Percentiles rank a stretch among this genome's conserved stretches.
These are phyloP conservation scores for Plagiodera versicolora DNA, from an alignment of 2,888 invertebrate species.

Conservation along the genomic window DNA sequence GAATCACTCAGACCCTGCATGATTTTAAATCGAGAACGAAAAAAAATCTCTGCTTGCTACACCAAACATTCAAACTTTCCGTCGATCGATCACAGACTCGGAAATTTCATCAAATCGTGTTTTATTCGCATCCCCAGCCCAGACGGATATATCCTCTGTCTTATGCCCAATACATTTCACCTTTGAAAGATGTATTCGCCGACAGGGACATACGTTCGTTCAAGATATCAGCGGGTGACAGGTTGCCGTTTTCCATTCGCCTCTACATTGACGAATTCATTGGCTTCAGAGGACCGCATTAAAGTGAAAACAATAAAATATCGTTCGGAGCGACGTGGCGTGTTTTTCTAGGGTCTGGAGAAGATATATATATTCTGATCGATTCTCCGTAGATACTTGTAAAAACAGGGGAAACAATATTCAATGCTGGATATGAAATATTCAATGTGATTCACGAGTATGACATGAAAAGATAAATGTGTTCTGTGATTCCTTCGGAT, in stretches of 20 bases:
- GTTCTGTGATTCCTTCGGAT: too few species aligned
- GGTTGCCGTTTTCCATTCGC: neutral
- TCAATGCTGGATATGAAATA: too few species aligned
- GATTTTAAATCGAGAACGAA: too few species aligned
- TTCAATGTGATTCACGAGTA: too few species aligned
- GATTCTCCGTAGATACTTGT: neutral
- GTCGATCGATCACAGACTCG: neutral
- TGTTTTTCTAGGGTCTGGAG: neutral
- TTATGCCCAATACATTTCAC: neutral
- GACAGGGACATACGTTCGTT: neutral
- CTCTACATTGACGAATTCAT: neutral
- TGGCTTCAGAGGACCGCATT: neutral
- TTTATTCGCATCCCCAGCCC: neutral
- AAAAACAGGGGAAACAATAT: too few species aligned
- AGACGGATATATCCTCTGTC: neutral
- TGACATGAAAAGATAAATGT: too few species aligned
- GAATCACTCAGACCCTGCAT: too few species aligned
- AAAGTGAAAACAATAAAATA: neutral
- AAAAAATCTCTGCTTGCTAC: too few species aligned
- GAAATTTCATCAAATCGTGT: conserved; percentile 1
- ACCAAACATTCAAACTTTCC: neutral
- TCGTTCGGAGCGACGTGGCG: neutral
- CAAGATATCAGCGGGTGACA: neutral
- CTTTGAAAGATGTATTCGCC: neutral
- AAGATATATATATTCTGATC: neutral